phyloP scores from a whole-genome alignment of 2,797 vertebrate genomes.

The Gymnodraco acuticeps region DNA sequence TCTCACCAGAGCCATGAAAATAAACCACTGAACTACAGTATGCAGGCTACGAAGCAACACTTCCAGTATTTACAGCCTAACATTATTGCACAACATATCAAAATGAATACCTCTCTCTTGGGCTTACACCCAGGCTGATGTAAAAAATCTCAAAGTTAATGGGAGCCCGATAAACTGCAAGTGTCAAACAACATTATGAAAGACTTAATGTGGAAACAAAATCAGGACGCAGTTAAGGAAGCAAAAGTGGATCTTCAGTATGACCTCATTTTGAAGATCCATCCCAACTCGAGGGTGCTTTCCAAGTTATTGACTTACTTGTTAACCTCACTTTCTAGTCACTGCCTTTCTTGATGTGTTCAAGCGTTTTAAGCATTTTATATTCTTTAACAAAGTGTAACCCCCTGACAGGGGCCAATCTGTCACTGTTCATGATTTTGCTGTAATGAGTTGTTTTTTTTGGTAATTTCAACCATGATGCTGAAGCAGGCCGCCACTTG shows the following conservation, averaged over 20 bases:
- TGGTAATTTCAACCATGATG: conserved; percentile 19
- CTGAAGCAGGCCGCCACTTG: conserved; percentile 14
- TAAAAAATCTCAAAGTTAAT: conserved; percentile 47
- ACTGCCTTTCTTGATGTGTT: conserved; percentile 53
- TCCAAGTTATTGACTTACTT: conserved; percentile 70
- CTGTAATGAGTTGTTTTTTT: conserved; percentile 42
- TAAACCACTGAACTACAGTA: not conserved
- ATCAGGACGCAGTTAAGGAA: conserved; percentile 58
- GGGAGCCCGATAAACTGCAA: conserved; percentile 47
- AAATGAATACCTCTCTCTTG: conserved; percentile 18
- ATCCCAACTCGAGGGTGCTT: conserved; percentile 63
- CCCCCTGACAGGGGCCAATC: conserved; percentile 36
- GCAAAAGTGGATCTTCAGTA: conserved; percentile 58
- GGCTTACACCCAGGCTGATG: conserved; percentile 21
- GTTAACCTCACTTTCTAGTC: conserved; percentile 61
- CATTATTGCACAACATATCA: conserved; percentile 17
- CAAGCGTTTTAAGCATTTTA: conserved; percentile 59
- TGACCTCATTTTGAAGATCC: conserved; percentile 66
- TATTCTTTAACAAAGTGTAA: conserved; percentile 53
- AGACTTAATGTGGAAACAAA: conserved; percentile 44
- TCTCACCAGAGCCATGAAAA: not conserved
- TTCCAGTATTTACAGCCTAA: conserved; percentile 30
- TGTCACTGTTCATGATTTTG: conserved; percentile 45
- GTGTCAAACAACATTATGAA: conserved; percentile 47
- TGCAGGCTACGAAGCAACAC: not conserved